Conservation (phyloP, 2,113 vertebrate species). For the Vicugna pacos region DNA sequence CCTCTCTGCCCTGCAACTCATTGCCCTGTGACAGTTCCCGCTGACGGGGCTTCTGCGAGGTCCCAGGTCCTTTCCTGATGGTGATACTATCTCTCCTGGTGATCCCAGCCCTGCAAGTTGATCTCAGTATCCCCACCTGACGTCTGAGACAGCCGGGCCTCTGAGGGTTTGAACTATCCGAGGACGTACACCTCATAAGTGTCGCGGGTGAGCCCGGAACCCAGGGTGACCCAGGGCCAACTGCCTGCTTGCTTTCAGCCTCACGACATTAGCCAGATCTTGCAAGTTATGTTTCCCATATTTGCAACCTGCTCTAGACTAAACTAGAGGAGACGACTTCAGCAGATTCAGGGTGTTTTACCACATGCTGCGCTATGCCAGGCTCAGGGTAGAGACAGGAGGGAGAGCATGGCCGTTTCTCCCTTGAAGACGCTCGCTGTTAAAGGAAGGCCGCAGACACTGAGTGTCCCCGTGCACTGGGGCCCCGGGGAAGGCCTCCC, state of each 20-base stretch:
- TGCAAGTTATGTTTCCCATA: not conserved
- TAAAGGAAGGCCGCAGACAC: not conserved
- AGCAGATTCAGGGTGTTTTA: not conserved
- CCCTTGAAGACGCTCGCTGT: not conserved
- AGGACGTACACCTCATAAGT: not conserved
- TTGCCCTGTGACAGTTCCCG: not conserved
- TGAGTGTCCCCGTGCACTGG: accelerated
- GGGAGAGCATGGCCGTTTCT: not conserved
- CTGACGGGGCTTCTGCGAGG: not conserved
- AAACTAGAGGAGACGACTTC: not conserved
- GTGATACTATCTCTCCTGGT: not conserved
- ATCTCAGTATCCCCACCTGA: not conserved
- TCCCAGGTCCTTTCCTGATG: not conserved
- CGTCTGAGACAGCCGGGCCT: not conserved
- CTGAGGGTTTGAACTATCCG: not conserved
- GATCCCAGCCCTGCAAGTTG: not conserved
- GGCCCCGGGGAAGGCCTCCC: not conserved
- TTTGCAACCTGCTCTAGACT: not conserved
- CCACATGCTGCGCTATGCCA: accelerated
- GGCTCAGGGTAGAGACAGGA: not conserved
- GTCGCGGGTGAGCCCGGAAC: accelerated
- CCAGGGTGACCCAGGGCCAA: not conserved
- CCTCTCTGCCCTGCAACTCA: not conserved
- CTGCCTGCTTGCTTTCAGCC: not conserved
- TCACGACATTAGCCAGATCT: not conserved